Percentiles rank a stretch among this genome's conserved stretches.
Evolutionary conservation across 2,797 vertebrate genomes (phyloP).

Genomic region (Halcyon leucocephala): DNA sequence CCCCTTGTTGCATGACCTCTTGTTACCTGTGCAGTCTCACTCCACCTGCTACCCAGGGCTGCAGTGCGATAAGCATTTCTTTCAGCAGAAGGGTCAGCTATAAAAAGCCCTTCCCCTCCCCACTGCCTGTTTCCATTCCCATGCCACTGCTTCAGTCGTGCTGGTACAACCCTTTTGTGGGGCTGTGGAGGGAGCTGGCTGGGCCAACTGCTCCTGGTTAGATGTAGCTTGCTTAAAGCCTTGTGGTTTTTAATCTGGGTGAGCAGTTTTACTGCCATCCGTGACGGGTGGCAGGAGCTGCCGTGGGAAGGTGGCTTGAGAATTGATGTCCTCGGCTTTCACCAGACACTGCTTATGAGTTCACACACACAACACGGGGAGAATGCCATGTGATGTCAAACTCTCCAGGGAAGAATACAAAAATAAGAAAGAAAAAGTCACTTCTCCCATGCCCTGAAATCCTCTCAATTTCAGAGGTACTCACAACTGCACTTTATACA

Average conservation of each 20-base stretch:
- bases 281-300: not conserved
- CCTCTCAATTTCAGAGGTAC: not conserved
- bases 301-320: not conserved
- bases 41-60: constrained; percentile 45
- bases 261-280: not conserved
- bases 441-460: not conserved
- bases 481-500: not conserved
- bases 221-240: not conserved
- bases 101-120: constrained; percentile 67
- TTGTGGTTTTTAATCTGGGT: not conserved
- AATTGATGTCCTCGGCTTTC: not conserved
- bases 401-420: not conserved
- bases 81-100: constrained; percentile 62
- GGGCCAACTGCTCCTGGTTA: not conserved
- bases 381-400: fast-evolving
- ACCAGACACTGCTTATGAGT: not conserved
- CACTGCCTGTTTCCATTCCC: constrained; percentile 4
- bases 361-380: not conserved
- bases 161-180: not conserved
- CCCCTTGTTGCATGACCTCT: not conserved
- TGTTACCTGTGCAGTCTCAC: constrained; percentile 46
- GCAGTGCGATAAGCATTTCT: not conserved
- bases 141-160: not conserved
- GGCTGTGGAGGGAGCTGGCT: not conserved
- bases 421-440: not conserved